Evolutionary conservation across 2,888 invertebrate genomes (phyloP).

Genomic region (Eupithecia tripunctaria): DNA sequence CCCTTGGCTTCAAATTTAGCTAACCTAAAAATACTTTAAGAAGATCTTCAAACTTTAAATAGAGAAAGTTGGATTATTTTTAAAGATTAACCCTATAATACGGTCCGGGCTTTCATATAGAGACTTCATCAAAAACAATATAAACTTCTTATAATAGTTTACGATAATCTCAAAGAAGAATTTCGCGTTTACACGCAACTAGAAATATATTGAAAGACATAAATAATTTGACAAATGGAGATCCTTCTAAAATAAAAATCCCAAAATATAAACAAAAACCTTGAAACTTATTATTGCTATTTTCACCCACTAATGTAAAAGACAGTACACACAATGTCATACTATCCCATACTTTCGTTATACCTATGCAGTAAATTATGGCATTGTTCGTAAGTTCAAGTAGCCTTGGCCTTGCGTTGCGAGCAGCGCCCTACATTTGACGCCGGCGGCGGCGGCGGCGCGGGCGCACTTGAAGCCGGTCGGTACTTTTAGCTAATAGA

Average conservation of each 20-base stretch:
- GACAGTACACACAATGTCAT: background rate
- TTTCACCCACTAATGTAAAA: background rate
- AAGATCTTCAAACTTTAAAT: constrained; percentile 1
- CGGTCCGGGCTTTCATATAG: background rate
- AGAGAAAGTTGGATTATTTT: constrained; percentile 10
- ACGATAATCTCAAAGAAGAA: background rate
- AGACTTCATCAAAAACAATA: background rate
- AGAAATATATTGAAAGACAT: background rate
- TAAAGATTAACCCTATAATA: background rate
- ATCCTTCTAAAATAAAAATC: background rate
- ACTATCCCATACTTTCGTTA: background rate
- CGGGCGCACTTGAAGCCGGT: background rate
- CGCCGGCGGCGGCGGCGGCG: background rate
- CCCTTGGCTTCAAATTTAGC: constrained; percentile 27
- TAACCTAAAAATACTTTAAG: constrained; percentile 5
- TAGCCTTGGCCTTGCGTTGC: constrained; percentile 53
- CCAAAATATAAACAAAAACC: background rate
- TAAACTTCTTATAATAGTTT: background rate
- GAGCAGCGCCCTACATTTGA: constrained; percentile 48
- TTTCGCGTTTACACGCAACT: background rate
- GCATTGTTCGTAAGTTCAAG: constrained; percentile 25
- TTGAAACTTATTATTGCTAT: background rate
- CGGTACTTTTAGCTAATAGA: background rate
- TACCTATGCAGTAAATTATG: constrained; percentile 7
- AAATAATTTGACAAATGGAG: background rate